phyloP scores from a whole-genome alignment of 2,888 invertebrate species.

The Epistrophe eligans region DNA sequence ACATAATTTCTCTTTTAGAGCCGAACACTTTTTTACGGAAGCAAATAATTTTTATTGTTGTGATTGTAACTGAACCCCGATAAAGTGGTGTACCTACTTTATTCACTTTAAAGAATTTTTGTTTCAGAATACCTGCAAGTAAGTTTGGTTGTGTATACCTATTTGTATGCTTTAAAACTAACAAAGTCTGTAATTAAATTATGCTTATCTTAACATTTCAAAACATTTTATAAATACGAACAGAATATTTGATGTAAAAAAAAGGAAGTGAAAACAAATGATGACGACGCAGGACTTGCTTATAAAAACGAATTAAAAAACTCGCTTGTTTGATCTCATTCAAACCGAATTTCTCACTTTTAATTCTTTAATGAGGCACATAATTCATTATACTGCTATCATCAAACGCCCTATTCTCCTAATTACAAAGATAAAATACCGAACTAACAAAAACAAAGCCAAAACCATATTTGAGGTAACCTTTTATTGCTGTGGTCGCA shows the following conservation, averaged over 20 bases:
- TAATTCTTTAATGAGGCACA: conserved; percentile 67
- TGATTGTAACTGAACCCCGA: too few species aligned
- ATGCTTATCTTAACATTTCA: too few species aligned
- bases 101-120: too few species aligned
- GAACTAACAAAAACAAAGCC: conserved; percentile 65
- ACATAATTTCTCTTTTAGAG: too few species aligned
- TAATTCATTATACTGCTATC: conserved; percentile 71
- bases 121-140: too few species aligned
- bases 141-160: too few species aligned
- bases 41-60: too few species aligned
- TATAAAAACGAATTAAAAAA: conserved; percentile 16
- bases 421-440: conserved; percentile 73
- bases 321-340: conserved; percentile 38
- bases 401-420: conserved; percentile 64
- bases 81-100: too few species aligned
- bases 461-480: conserved; percentile 54
- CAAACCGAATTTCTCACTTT: conserved; percentile 52
- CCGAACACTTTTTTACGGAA: too few species aligned
- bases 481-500: conserved; percentile 14
- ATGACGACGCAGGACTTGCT: neutral
- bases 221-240: too few species aligned
- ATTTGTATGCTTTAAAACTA: too few species aligned
- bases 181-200: too few species aligned
- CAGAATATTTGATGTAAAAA: neutral
- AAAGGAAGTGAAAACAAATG: neutral